Conservation (phyloP, 2,113 vertebrate genomes). For the Labeo rohita region DNA sequence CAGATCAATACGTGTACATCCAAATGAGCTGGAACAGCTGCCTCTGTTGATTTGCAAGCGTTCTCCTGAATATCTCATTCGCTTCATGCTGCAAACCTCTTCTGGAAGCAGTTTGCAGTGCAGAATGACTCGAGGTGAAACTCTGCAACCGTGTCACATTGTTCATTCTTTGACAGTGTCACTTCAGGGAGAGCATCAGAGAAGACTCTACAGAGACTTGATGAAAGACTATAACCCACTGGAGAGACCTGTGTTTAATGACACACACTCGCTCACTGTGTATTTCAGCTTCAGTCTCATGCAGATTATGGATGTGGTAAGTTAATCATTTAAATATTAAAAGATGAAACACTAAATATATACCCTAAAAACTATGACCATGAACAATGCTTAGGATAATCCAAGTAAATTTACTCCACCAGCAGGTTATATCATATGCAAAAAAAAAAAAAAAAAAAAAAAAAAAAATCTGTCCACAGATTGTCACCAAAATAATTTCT, state of each 20-base stretch:
- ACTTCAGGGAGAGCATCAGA: slow-evolving; percentile 87
- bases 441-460: no score
- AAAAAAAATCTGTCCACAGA: no score
- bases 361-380: not conserved
- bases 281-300: slow-evolving; percentile 87
- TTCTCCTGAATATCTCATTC: slow-evolving; percentile 19
- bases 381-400: not conserved
- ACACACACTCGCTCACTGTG: slow-evolving; percentile 87
- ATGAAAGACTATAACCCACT: slow-evolving; percentile 84
- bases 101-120: not conserved
- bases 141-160: not conserved
- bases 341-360: not conserved
- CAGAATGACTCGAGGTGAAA: slow-evolving; percentile 18
- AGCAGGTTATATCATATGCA: not conserved
- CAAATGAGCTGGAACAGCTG: slow-evolving; percentile 42
- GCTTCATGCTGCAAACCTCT: not conserved
- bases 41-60: slow-evolving; percentile 44
- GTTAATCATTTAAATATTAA: slow-evolving; percentile 46
- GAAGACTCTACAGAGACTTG: slow-evolving; percentile 84
- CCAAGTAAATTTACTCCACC: not conserved
- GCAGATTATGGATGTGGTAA: slow-evolving; percentile 98
- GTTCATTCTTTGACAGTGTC: slow-evolving; percentile 75
- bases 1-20: slow-evolving; percentile 44
- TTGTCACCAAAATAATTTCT: no score
- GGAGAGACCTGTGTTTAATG: slow-evolving; percentile 89